These are phyloP conservation scores for Carcharodon carcharias DNA, from an alignment of 2,797 vertebrate genomes.

Conservation along the genomic window DNA sequence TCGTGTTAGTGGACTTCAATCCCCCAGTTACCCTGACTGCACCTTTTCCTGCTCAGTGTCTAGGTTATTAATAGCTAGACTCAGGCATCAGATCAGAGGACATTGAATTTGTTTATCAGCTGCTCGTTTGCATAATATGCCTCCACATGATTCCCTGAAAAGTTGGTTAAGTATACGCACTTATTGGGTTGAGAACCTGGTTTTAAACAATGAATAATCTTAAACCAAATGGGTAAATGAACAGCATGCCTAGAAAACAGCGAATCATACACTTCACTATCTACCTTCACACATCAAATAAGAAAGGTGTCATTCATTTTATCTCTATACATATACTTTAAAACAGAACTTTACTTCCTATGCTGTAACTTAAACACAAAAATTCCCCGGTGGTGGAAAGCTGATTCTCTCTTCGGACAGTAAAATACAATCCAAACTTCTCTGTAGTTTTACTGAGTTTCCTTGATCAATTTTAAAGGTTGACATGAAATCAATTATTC, in stretches of 20 bases:
- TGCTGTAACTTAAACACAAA: not conserved
- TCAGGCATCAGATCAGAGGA: not conserved
- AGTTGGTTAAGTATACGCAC: not conserved
- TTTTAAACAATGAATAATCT: not conserved
- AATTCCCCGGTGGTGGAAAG: too few species aligned
- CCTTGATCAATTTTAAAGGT: not conserved
- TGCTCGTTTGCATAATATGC: not conserved
- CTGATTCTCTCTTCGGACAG: not conserved
- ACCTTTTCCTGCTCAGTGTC: not conserved
- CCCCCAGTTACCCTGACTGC: not conserved
- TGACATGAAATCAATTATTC: too few species aligned
- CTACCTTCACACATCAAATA: not conserved
- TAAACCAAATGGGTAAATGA: not conserved
- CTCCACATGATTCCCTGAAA: not conserved
- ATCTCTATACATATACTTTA: not conserved
- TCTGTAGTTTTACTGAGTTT: not conserved
- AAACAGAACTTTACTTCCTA: not conserved
- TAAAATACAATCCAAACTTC: not conserved
- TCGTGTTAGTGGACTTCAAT: not conserved
- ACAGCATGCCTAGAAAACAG: not conserved
- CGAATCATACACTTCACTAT: not conserved
- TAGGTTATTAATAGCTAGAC: not conserved
- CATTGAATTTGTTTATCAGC: not conserved
- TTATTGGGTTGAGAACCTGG: not conserved
- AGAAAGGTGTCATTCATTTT: not conserved